Conservation (phyloP, 2,888 invertebrate genomes). For the Geophilus truncorum region DNA sequence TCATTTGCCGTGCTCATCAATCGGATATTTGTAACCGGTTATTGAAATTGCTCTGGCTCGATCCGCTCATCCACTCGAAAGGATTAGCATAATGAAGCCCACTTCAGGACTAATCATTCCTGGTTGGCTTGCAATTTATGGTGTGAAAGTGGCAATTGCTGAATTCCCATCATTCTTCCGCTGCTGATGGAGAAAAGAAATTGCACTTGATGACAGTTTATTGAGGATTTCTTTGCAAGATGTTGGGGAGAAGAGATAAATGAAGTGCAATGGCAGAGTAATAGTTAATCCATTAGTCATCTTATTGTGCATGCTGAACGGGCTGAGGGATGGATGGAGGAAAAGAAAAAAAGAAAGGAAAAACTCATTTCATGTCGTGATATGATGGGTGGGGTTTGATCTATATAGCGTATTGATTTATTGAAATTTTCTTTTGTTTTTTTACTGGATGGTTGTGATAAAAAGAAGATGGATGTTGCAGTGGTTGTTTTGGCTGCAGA, state of each 20-base stretch:
- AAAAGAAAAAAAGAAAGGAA: neutral
- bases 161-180: neutral
- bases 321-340: neutral
- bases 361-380: neutral
- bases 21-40: neutral
- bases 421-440: neutral
- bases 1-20: neutral
- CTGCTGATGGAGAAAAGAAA: neutral
- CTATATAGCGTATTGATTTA: neutral
- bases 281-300: conserved; percentile 22
- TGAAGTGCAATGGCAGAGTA: neutral
- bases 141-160: neutral
- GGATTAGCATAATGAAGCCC: conserved; percentile 8
- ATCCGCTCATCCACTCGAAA: neutral
- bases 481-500: too few species aligned
- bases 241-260: neutral
- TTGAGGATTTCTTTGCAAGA: neutral
- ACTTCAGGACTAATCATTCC: neutral
- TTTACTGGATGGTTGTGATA: neutral
- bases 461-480: too few species aligned
- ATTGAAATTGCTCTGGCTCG: neutral
- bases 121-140: neutral
- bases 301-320: neutral
- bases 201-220: neutral
- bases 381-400: neutral